Evolutionary conservation across 2,888 invertebrate species (phyloP), one percentile per base, ranked within the genome.

Genomic region (Mylabris sibirica): DNA sequence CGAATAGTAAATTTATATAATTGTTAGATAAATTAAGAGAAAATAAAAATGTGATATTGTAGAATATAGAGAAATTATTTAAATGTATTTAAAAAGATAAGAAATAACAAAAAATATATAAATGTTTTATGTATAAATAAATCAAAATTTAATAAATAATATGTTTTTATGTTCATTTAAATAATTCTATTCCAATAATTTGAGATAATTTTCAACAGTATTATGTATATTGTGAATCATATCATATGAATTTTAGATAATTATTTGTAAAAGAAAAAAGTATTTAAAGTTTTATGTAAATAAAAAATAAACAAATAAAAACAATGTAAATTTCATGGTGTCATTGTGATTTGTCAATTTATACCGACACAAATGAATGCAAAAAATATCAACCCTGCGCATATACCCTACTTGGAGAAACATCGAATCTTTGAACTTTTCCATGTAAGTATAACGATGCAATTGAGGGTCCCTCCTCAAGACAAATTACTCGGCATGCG

Each of bases 341-440:
- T 57, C 24, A 57, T 11, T 11, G 20, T 5, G n/a, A 44, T 17
- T 44, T 49, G 49, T 20, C 20, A 49, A 49, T 49, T 22, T 20
- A 17, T 44, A 17, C 41, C 11, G 12, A 4, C 41, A 3, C 0
- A 44, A 6, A 44, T 17, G 9, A 9, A 20, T 2, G 11, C 2
- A 11, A 68, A 75, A 70, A 75, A 83, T 68, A 80, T 79, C n/a
- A 78, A 79, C 12, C 76, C 84, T 49, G 85, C 85, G 78, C 90
- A 90, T 77, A 80, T 90, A 63, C 89, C 91, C 0, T 90, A 90
- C 76, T 83, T 91, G 67, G 91, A 92, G 77, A 90, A 88, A 78
- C 87, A 89, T 79, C 85, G 89, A 73, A 87, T 91, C 79, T 90
- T 89, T 75, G 89, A 89, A 83, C 81, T 91, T 9, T 89, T 91